Evolutionary conservation across 1,140 invertebrate genomes (phyloP).

Genomic region (Drosophila lacteicornis): DNA sequence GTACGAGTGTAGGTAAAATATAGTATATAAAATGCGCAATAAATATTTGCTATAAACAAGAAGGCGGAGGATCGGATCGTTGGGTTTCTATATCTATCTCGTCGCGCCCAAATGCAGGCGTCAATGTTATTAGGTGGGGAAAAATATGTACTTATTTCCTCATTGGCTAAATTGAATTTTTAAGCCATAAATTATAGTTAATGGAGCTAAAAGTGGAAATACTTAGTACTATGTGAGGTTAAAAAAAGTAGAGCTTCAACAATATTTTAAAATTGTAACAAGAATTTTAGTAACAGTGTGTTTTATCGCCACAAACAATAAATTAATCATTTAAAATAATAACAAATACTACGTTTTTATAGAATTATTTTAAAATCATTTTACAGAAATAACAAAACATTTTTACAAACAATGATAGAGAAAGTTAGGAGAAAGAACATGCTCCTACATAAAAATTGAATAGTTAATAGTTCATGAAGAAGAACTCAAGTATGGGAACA

Average conservation of each 20-base stretch:
- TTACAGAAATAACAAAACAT: too few species aligned
- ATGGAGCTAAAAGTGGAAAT: background rate
- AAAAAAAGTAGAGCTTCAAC: background rate
- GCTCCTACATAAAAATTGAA: too few species aligned
- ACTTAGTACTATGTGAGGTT: background rate
- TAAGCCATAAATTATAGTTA: constrained; percentile 1
- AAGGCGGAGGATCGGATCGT: constrained; percentile 1
- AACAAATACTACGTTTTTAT: too few species aligned
- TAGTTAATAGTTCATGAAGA: too few species aligned
- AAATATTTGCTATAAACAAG: constrained; percentile 46
- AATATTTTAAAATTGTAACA: too few species aligned
- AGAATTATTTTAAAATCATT: too few species aligned
- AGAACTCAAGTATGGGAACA: too few species aligned
- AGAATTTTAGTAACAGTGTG: too few species aligned
- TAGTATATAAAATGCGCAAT: constrained; percentile 72
- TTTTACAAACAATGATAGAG: too few species aligned
- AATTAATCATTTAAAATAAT: too few species aligned
- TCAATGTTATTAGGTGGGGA: constrained; percentile 19
- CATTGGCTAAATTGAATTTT: background rate
- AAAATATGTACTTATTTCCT: constrained; percentile 8
- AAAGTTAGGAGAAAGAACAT: too few species aligned
- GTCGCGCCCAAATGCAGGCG: constrained; percentile 34
- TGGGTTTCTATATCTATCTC: constrained; percentile 2
- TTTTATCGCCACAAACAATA: too few species aligned
- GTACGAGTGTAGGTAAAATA: constrained; percentile 35